Evolutionary conservation across 2,113 vertebrate genomes (phyloP).

Genomic region (Columba janthina): DNA sequence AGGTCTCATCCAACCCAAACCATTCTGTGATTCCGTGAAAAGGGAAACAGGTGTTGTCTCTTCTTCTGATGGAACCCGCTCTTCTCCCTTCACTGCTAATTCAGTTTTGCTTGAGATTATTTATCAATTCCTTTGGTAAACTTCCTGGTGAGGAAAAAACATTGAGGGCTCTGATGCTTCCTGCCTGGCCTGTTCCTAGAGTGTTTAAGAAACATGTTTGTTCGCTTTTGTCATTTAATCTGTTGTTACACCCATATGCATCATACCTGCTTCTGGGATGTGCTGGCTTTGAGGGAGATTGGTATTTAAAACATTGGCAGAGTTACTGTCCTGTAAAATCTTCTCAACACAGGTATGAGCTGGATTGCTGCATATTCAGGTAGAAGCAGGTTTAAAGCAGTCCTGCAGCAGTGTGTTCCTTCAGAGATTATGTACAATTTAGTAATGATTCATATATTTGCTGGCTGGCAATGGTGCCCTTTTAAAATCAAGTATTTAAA

Average conservation of each 20-base stretch:
- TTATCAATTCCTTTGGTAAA: background rate
- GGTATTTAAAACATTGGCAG: slow-evolving; percentile 3
- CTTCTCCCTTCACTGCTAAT: background rate
- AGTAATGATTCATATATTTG: background rate
- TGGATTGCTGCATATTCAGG: background rate
- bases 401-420: background rate
- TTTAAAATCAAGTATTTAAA: background rate
- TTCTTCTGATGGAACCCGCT: background rate
- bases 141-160: background rate
- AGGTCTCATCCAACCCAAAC: no score
- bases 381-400: background rate
- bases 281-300: background rate
- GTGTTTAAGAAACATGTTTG: background rate
- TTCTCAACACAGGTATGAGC: background rate
- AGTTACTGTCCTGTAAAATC: background rate
- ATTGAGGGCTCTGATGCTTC: background rate
- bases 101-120: background rate
- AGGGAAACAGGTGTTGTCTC: background rate
- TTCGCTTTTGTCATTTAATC: slow-evolving; percentile 12
- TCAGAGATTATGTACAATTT: background rate
- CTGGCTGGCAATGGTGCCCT: background rate
- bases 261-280: background rate
- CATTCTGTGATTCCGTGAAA: no score
- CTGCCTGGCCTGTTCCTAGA: slow-evolving; percentile 2
- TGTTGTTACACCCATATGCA: background rate